Percentiles rank a stretch among this genome's conserved stretches.
Evolutionary conservation across 1,140 invertebrate species (phyloP).

Genomic region (Streblospio benedicti): DNA sequence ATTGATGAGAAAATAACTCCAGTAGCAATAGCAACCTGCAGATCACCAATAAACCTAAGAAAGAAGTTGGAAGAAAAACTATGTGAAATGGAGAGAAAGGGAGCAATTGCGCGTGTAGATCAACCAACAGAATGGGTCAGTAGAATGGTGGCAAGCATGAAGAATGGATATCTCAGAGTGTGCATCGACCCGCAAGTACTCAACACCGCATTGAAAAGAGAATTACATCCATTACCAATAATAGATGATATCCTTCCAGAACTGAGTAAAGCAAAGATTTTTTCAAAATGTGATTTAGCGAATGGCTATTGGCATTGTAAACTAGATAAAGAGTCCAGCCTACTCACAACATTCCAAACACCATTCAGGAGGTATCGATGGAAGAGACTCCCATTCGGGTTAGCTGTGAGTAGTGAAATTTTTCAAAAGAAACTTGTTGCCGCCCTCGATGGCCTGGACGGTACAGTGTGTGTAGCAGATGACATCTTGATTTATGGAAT

Average conservation of each 20-base stretch:
- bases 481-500: conserved; percentile 6
- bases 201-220: conserved; percentile 21
- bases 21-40: background rate
- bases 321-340: conserved; percentile 23
- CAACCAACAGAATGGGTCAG: conserved; percentile 3
- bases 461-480: conserved; percentile 42
- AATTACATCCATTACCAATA: conserved; percentile 20
- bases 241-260: conserved; percentile 26
- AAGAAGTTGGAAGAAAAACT: conserved; percentile 15
- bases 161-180: conserved; percentile 20
- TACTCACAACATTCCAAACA: conserved; percentile 23
- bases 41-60: conserved; percentile 11
- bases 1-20: too few relatives aligned
- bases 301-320: conserved; percentile 24
- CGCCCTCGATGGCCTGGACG: conserved; percentile 33
- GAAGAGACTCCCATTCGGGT: conserved; percentile 22
- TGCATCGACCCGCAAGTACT: conserved; percentile 26
- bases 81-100: conserved; percentile 2
- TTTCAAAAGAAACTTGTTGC: conserved; percentile 34
- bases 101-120: conserved; percentile 18
- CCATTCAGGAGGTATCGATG: conserved; percentile 22
- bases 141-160: conserved; percentile 12
- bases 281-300: conserved; percentile 22
- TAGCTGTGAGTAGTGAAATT: conserved; percentile 24
- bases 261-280: conserved; percentile 23